Base-by-base conservation (phyloP, 2,888 invertebrate genomes). In the Callimorpha dominula region DNA sequence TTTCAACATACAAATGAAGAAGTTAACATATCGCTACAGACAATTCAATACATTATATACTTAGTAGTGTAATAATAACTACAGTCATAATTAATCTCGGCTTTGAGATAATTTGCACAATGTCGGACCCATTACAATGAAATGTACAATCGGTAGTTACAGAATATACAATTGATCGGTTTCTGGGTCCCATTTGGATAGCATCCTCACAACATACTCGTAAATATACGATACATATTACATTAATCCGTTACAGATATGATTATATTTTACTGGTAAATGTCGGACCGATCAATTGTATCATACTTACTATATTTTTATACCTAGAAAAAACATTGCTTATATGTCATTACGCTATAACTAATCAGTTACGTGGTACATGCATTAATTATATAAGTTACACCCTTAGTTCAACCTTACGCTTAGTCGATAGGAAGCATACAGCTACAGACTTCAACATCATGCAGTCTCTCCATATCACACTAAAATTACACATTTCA, bases 401-500 rank as follows among this genome's bases (percentile, higher is more conserved):
- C 81, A 88, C 78, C 82, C 87, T n/a, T n/a, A n/a, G n/a, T 86
- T 85, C 81, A 85, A 87, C 81, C 89, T 88, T 88, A 90, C 76
- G 82, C 90, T 90, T 89, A 86, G 85, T 88, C 82, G 82, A 80
- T 66, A 71, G 70, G 65, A 49, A 62, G 74, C 76, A 66, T 71
- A 84, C 84, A 82, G 78, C 82, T 83, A 85, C 80, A 80, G 81
- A 84, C 83, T 68, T 78, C 73, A 79, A 83, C 79, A 75, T 78
- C 79, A 74, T 80, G 80, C 83, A 82, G 81, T 84, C 57, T 20
- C 60, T 31, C 78, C 15, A 63, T 63, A 85, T 82, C 81, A 78
- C 71, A 80, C 83, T 92, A 92, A 86, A 93, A 93, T 95, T 94
- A 93, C 94, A 95, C 95, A 95, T 94, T 95, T 94, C 94, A 94